Evolutionary conservation across 2,113 vertebrate genomes (phyloP).

Genomic region (Gymnarchus niloticus): DNA sequence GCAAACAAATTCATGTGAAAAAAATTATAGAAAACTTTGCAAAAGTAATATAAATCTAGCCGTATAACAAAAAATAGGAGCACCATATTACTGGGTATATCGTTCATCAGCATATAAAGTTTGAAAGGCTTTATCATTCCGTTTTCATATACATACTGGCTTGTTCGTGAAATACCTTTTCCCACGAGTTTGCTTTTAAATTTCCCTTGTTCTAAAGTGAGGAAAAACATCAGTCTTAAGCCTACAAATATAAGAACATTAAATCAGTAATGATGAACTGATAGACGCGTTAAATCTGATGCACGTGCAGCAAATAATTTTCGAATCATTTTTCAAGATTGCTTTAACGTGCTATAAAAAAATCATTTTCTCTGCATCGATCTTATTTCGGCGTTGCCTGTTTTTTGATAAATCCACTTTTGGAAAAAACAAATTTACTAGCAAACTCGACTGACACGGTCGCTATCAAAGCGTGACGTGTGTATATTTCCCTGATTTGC

Average conservation of each 20-base stretch:
- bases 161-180: neutral
- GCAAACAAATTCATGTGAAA: neutral
- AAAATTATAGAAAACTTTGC: neutral
- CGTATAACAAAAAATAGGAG: neutral
- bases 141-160: neutral
- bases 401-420: neutral
- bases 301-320: no score
- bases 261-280: no score
- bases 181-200: neutral
- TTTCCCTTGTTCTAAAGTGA: neutral
- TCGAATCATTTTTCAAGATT: no score
- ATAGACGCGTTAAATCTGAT: no score
- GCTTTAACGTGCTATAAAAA: neutral
- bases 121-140: neutral
- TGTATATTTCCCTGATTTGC: neutral
- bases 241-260: neutral
- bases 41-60: neutral
- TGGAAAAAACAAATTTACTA: neutral
- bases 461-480: neutral
- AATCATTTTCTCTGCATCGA: neutral
- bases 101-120: neutral
- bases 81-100: neutral
- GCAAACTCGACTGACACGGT: neutral
- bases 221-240: neutral
- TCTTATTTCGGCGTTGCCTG: neutral